phyloP scores from a whole-genome alignment of 2,888 invertebrate genomes.

The Eilema depressum region DNA sequence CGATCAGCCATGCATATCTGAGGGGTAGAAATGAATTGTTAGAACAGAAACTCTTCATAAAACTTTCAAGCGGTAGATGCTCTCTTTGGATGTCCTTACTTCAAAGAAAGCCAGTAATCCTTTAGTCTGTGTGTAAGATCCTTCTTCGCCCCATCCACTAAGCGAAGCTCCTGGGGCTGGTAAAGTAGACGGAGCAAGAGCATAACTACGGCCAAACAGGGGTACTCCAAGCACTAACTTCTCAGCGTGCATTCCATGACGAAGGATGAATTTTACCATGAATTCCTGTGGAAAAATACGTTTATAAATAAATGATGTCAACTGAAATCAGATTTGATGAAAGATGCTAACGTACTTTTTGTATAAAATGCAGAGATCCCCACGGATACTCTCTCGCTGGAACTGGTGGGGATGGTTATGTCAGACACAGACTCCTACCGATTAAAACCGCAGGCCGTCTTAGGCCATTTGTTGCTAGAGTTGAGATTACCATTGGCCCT shows the following conservation, averaged over 20 bases:
- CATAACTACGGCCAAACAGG: conserved; percentile 91
- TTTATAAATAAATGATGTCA: not conserved
- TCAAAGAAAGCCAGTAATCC: conserved; percentile 92
- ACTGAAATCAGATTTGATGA: not conserved
- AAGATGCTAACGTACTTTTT: not conserved
- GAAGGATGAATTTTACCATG: conserved; percentile 89
- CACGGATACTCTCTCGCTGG: too few relatives aligned
- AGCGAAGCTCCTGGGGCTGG: conserved; percentile 87
- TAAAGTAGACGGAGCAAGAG: conserved; percentile 84
- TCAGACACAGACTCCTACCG: too few relatives aligned
- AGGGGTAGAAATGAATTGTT: conserved; percentile 21
- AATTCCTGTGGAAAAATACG: conserved; percentile 83
- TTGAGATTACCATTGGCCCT: too few relatives aligned
- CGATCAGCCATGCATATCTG: conserved; percentile 87
- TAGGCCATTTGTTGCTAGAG: too few relatives aligned
- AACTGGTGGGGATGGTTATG: too few relatives aligned
- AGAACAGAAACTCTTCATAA: not conserved
- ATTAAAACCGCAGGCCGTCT: too few relatives aligned
- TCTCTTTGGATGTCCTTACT: conserved; percentile 67
- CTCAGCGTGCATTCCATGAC: conserved; percentile 88
- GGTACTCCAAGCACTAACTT: conserved; percentile 92
- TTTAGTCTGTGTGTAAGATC: conserved; percentile 89
- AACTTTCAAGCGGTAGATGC: not conserved
- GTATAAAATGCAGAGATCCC: too few relatives aligned
- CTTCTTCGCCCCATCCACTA: conserved; percentile 88